Base-by-base conservation (phyloP, 2,888 invertebrate genomes). In the Microctonus aethiopoides region DNA sequence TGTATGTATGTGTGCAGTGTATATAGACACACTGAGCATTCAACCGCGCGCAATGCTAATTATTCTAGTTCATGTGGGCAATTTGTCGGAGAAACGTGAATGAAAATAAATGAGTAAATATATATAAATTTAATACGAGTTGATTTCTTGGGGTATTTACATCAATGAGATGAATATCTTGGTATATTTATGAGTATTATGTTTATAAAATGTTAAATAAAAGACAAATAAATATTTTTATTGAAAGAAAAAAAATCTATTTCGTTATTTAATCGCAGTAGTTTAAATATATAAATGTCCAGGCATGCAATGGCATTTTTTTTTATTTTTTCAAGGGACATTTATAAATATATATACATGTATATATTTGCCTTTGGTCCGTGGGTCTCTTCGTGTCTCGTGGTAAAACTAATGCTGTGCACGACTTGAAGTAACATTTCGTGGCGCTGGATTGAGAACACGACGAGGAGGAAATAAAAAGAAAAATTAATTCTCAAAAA, bases 51-150 rank as follows among this genome's bases (percentile, higher is more conserved):
- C 76, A 79, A 83, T 82, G 82, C 84, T 84, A 84, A 84, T 84
- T 84, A 84, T 84, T 84, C 81, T 82, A 81, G 82, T 78, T 81
- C 81, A 83, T 81, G 80, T 77, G 80, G 80, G 84, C 83, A 84
- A 84, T 84, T 84, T 83, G 84, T 84, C 83, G 81, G 74, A 72
- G 11, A 68, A 34, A 76, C 72, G 75, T 75, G 78, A 81, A 79
- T 80, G 78, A n/a, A n/a, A n/a, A n/a, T n/a, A n/a, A n/a, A n/a
- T 39, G 36, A 11, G 4, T 39, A 11, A n/a, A n/a, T 13, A 3
- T 39, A 13, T 13, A 39, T 80, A 79, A 80, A 79, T 84, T 84
- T 81, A 84, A 81, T 83, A 80, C 77, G 77, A 78, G 57, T 46
- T 72, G 75, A 74, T 75, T 80, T 80, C 75, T 76, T 77, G 72